A percentile compares a stretch with the other conserved stretches of the same genome.
phyloP scores from a whole-genome alignment of 1,140 invertebrate genomes.

The Mercenaria mercenaria region DNA sequence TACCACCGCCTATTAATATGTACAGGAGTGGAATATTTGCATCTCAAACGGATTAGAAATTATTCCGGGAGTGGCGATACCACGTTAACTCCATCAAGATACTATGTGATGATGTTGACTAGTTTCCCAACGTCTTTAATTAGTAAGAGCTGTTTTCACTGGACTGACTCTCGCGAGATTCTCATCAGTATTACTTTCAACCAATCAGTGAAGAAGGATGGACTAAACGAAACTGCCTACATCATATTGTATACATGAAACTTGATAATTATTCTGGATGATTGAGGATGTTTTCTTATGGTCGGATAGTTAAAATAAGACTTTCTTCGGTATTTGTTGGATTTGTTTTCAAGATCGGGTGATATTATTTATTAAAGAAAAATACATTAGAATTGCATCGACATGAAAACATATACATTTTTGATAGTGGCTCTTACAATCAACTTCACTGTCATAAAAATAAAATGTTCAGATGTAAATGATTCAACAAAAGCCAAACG shows the following conservation, averaged over 20 bases:
- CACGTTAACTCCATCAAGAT: neutral
- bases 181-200: neutral
- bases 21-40: neutral
- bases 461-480: neutral
- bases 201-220: neutral
- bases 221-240: conserved; percentile 1
- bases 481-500: neutral
- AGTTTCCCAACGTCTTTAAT: conserved; percentile 14
- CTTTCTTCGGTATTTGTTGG: neutral
- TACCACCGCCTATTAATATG: neutral
- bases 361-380: neutral
- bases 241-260: neutral
- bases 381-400: neutral
- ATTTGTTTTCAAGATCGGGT: neutral
- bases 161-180: neutral
- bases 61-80: neutral
- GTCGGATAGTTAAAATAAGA: neutral
- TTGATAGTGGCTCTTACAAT: neutral
- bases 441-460: neutral
- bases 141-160: neutral
- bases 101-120: neutral
- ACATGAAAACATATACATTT: neutral
- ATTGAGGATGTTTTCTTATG: neutral
- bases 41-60: neutral
- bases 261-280: neutral